Percentiles rank a stretch among this genome's conserved stretches.
Conservation (phyloP, 2,888 invertebrate genomes). For the Drosophila flavopinicola region DNA sequence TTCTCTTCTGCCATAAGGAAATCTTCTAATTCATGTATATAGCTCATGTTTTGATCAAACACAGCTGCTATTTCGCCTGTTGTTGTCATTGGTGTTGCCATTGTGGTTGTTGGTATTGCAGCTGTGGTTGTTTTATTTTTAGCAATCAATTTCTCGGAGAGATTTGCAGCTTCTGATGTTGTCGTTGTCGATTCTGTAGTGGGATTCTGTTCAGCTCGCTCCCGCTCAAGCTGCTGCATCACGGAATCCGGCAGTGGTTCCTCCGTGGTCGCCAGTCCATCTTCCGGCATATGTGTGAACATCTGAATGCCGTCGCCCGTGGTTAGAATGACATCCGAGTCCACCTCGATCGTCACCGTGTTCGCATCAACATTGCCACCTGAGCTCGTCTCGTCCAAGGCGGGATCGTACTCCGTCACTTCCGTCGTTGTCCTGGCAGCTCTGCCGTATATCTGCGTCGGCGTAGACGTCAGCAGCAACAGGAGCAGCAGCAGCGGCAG, state of each 20-base stretch:
- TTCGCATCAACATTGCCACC: conserved; percentile 2
- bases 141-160: neutral
- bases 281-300: conserved; percentile 35
- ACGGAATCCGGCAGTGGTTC: conserved; percentile 59
- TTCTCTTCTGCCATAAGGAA: neutral
- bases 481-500: conserved; percentile 13
- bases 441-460: conserved; percentile 6
- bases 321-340: conserved; percentile 47
- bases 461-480: conserved; percentile 12
- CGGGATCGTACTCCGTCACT: no score
- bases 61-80: neutral
- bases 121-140: conserved; percentile 5
- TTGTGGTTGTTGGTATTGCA: neutral
- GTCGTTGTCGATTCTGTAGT: neutral
- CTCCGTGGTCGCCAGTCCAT: conserved; percentile 37
- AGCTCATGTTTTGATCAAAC: neutral
- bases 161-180: neutral
- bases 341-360: conserved; percentile 47
- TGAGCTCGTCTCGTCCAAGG: conserved; percentile 21
- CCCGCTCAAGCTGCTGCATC: conserved; percentile 36
- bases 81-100: neutral
- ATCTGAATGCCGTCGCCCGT: conserved; percentile 36
- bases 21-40: neutral
- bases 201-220: conserved; percentile 1
- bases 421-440: neutral